Percentiles rank a stretch among this genome's conserved stretches.
Evolutionary conservation across 2,888 invertebrate species (phyloP).

Genomic region (Drosophila monieri): DNA sequence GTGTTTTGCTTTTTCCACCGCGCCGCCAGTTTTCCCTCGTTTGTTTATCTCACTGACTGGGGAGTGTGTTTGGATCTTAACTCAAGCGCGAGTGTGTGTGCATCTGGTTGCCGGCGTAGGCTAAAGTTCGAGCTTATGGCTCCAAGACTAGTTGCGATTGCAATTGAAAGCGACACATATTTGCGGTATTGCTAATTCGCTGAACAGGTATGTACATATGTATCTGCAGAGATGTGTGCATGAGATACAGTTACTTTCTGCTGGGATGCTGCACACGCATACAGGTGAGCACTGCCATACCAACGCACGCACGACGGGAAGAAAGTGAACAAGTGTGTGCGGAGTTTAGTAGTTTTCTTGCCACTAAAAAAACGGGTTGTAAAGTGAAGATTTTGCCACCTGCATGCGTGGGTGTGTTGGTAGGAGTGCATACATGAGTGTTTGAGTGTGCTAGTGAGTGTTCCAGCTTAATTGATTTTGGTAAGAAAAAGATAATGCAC

Average conservation of each 20-base stretch:
- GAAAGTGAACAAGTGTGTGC: conserved; percentile 78
- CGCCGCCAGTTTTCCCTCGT: conserved; percentile 44
- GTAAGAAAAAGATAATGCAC: conserved; percentile 54
- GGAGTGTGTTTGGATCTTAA: conserved; percentile 10
- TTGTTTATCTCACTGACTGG: conserved; percentile 21
- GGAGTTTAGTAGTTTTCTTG: conserved; percentile 48
- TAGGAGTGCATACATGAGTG: conserved; percentile 8
- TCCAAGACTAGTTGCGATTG: conserved; percentile 39
- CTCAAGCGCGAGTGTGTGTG: conserved; percentile 10
- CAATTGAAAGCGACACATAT: conserved; percentile 74
- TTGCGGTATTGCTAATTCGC: conserved; percentile 59
- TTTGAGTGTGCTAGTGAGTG: conserved; percentile 11
- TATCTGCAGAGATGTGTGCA: conserved; percentile 16
- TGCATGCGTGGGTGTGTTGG: conserved; percentile 53
- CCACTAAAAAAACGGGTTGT: conserved; percentile 57
- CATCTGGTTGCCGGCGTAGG: conserved; percentile 33
- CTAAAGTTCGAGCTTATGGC: conserved; percentile 53
- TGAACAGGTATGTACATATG: conserved; percentile 62
- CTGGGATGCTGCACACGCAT: conserved; percentile 46
- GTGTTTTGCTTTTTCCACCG: conserved; percentile 46
- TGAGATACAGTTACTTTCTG: conserved; percentile 69
- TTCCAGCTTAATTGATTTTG: conserved; percentile 58
- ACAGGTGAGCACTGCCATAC: conserved; percentile 20
- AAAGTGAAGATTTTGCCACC: conserved; percentile 54
- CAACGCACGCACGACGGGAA: conserved; percentile 59